Conservation (phyloP, 1,140 invertebrate species). For the Brachionus angularis region DNA sequence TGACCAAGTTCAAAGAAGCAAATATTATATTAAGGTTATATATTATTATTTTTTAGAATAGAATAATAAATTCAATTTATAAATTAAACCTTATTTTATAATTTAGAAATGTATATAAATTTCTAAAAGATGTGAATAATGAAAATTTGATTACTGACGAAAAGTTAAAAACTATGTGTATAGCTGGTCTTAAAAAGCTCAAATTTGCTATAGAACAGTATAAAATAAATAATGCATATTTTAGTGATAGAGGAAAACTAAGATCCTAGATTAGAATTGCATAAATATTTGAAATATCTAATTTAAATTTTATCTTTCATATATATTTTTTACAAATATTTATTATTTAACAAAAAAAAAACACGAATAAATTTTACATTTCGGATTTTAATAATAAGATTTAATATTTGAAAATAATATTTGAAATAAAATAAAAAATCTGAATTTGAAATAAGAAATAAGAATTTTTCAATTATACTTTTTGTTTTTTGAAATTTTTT, state of each 20-base stretch:
- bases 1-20: conserved; percentile 15
- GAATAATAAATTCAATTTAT: background rate
- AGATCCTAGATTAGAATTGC: background rate
- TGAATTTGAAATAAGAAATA: no score
- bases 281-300: no score
- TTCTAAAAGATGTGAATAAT: background rate
- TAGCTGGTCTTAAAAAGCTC: conserved; percentile 15
- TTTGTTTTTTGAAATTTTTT: no score
- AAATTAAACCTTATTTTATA: background rate
- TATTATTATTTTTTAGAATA: background rate
- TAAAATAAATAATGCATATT: conserved; percentile 10
- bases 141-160: conserved; percentile 19
- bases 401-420: no score
- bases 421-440: no score
- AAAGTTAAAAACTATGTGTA: conserved; percentile 15
- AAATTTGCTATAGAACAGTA: background rate
- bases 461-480: no score
- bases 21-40: background rate
- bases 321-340: no score
- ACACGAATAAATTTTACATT: no score
- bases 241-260: conserved; percentile 29
- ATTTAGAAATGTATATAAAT: background rate
- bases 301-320: no score
- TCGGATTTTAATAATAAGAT: no score
- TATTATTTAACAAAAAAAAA: no score